Conservation (phyloP, 2,888 invertebrate species). For the Parascotia fuliginaria region DNA sequence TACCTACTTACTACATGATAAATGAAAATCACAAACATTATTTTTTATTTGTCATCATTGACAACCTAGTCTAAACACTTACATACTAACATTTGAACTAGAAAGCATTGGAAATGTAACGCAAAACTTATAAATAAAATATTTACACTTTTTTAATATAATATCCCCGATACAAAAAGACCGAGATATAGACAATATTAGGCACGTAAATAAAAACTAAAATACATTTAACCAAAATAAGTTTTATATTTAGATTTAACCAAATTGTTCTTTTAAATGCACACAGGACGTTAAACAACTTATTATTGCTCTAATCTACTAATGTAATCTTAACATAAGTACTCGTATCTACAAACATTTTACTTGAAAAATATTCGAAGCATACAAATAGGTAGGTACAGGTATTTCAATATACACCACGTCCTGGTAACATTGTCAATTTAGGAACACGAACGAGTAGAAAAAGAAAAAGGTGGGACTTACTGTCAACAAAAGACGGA, state of each 20-base stretch:
- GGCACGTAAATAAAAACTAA: slow-evolving; percentile 9
- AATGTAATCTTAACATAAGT: no score
- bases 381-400: neutral
- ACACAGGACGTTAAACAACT: slow-evolving; percentile 17
- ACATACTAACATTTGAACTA: slow-evolving; percentile 62
- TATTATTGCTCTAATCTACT: no score
- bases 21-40: slow-evolving; percentile 52
- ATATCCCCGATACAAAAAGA: slow-evolving; percentile 20
- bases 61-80: slow-evolving; percentile 45
- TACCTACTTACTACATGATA: slow-evolving; percentile 38
- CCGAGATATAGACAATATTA: slow-evolving; percentile 17
- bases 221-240: neutral
- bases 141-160: slow-evolving; percentile 41
- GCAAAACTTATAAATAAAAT: slow-evolving; percentile 48
- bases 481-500: no score
- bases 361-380: neutral
- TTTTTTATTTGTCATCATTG: slow-evolving; percentile 39
- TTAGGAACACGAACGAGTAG: no score
- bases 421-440: no score
- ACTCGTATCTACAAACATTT: no score
- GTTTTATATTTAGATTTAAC: neutral
- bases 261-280: slow-evolving; percentile 35
- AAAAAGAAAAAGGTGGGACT: no score
- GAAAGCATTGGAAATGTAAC: slow-evolving; percentile 74
- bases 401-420: no score